Evolutionary conservation across 64 coral and sea anemone genomes (phyloP), one percentile per base, ranked within the genome.

Genomic region (Dendronephthya gigantea): DNA sequence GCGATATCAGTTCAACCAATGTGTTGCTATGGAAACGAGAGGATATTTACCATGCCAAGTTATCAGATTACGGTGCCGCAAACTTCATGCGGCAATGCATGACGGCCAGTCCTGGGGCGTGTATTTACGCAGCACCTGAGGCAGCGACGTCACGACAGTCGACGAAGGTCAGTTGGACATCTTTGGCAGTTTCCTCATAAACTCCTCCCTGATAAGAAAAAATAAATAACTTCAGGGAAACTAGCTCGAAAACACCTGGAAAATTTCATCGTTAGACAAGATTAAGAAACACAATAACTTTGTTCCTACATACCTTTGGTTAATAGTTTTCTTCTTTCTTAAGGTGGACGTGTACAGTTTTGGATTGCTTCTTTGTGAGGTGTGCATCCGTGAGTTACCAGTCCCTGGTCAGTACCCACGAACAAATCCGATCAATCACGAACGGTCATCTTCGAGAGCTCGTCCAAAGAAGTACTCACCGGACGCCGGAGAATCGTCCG

Each of bases 31-130:
- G 94, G 94, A 96, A 90, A 89, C 94, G 94, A 1, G 86, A 96
- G 66, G 82, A 90, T 23, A 65, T 68, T 68, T 96, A 88, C 91
- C 89, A 91, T 29, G 94, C 91, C 1, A 96, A 96, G 48, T 86
- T 96, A n/a, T 96, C 94, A 1, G 94, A 96, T 40, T 96, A 96
- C 56, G 94, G 94, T 62, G 94, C 94, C n/a, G 94, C 91, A 7
- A 96, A 96, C 83, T 92, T 96, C 76, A 96, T 96, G 94, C 74
- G 94, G 13, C 94, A 96, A 37, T 96, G 40, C 88, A 96, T 96
- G 94, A 96, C 91, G 39, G 84, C 52, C 2, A 96, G 88, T 76
- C 94, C 94, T 37, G 94, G 94, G 7, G 94, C 94, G 2, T 70
- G 91, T 41, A 96, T 96, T n/a, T 96, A 96, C 41, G 94, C 94